Evolutionary conservation across 2,888 invertebrate species (phyloP).

Genomic region (Blastobasis adustella): DNA sequence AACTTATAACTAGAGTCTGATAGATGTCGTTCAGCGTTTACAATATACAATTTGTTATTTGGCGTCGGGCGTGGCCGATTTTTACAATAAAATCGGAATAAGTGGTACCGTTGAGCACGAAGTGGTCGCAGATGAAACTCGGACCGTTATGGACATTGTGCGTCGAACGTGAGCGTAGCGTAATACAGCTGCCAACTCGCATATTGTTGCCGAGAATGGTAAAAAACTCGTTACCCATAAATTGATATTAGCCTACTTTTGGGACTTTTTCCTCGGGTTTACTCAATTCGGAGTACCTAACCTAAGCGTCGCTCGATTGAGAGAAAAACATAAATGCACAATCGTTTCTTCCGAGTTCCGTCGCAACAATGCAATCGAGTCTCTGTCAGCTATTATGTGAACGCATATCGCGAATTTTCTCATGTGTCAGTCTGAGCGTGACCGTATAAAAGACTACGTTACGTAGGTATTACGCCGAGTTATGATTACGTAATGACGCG

Average conservation of each 20-base stretch:
- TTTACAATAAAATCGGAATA: constrained; percentile 50
- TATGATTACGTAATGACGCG: constrained; percentile 33
- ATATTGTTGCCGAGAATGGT: constrained; percentile 31
- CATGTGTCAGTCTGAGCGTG: constrained; percentile 23
- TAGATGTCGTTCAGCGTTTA: constrained; percentile 35
- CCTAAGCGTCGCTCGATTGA: too few species aligned
- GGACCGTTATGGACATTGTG: constrained; percentile 57
- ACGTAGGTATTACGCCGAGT: constrained; percentile 7
- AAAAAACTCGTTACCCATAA: constrained; percentile 25
- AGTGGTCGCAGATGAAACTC: constrained; percentile 35
- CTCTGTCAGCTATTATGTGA: neutral
- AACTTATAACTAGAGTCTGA: constrained; percentile 31
- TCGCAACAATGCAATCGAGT: too few species aligned
- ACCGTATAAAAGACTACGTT: constrained; percentile 18
- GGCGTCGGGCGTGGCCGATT: constrained; percentile 35
- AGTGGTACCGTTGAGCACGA: constrained; percentile 49
- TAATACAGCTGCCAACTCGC: constrained; percentile 36
- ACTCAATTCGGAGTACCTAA: too few species aligned
- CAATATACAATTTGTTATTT: constrained; percentile 49
- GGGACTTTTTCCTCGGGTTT: constrained; percentile 13
- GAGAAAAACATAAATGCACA: too few species aligned
- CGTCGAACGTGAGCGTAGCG: constrained; percentile 50
- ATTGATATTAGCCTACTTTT: constrained; percentile 22
- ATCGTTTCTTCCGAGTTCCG: too few species aligned
- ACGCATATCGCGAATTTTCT: constrained; percentile 15